phyloP scores from a whole-genome alignment of 2,113 vertebrate genomes.

The Galemys pyrenaicus region DNA sequence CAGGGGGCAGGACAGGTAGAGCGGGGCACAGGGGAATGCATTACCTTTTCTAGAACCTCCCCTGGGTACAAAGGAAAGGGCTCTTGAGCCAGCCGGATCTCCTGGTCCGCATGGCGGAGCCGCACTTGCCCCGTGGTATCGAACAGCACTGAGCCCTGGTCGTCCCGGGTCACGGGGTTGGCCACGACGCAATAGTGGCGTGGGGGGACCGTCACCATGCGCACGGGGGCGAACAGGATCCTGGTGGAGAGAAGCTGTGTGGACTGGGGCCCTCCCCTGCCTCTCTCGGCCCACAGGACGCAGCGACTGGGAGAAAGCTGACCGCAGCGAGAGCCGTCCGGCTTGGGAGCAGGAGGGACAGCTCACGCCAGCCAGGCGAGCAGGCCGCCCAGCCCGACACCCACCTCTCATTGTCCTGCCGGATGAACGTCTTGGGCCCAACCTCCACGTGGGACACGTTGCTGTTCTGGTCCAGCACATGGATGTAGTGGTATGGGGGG shows the following conservation, averaged over 20 bases:
- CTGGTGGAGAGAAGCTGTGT: conserved; percentile 76
- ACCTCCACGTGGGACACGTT: conserved; percentile 92
- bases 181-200: conserved; percentile 91
- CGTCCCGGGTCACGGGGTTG: conserved; percentile 88
- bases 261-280: background rate
- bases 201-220: conserved; percentile 92
- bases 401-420: conserved; percentile 94
- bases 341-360: rapidly evolving
- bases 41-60: conserved; percentile 89
- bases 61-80: conserved; percentile 93
- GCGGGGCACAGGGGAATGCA: background rate
- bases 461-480: conserved; percentile 94
- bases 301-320: background rate
- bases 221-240: conserved; percentile 86
- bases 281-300: background rate
- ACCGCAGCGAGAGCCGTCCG: background rate
- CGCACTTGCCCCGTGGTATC: conserved; percentile 90
- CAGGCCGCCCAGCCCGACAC: background rate
- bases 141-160: conserved; percentile 77
- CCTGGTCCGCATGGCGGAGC: conserved; percentile 92
- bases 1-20: background rate
- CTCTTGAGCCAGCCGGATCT: conserved; percentile 92
- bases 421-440: conserved; percentile 93
- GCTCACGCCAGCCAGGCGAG: background rate
- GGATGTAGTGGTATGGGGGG: conserved; percentile 93